Evolutionary conservation across 1,140 invertebrate genomes (phyloP).

Genomic region (fruit fly (Drosophila melanogaster)): Release_6_plus_ISO1_MT NT_033779.5:8628001-8628500

Average conservation of each 20-base stretch:
- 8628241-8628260: conserved; percentile 29
- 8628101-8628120: conserved; percentile 37
- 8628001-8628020: conserved; percentile 18
- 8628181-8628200: conserved; percentile 7
- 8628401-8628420: not conserved
- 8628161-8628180: conserved; percentile 55
- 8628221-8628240: conserved; percentile 4
- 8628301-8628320: conserved; percentile 38
- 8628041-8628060: conserved; percentile 12
- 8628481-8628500: conserved; percentile 62
- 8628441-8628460: conserved; percentile 27
- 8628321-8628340: conserved; percentile 18
- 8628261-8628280: conserved; percentile 31
- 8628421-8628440: conserved; percentile 50
- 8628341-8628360: conserved; percentile 28
- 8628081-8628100: conserved; percentile 11
- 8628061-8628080: conserved; percentile 6
- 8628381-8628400: conserved; percentile 79
- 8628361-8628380: conserved; percentile 76
- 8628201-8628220: conserved; percentile 10
- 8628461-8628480: conserved; percentile 10
- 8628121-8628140: conserved; percentile 73
- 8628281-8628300: conserved; percentile 15
- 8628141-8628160: conserved; percentile 71
- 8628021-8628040: conserved; percentile 62